Base-by-base conservation (phyloP, 2,113 vertebrate genomes). In the Echinops telfairi region DNA sequence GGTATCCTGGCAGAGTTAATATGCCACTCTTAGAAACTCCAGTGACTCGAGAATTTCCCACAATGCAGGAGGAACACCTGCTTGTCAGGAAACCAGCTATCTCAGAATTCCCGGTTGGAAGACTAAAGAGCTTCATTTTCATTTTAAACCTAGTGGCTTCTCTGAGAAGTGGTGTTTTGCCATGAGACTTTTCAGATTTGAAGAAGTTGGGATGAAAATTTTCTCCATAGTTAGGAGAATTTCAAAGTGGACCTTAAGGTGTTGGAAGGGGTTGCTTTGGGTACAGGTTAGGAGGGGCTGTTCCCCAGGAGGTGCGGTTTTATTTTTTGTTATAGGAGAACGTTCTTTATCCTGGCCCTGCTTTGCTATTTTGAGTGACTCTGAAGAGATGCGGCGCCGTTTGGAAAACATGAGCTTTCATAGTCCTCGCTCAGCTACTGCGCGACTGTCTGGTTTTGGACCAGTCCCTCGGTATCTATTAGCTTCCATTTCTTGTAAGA, bases 91-190 rank as follows among this genome's bases (percentile, higher is more conserved):
- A 94, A 94, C 86, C 66, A 38, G 43, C 95, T 92, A 58, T 92
- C 88, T 94, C 85, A 93, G 88, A 94, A 97, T 97, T 97, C 97
- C 94, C 95, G 60, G 33, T 96, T 94, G 89, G 94, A 96, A 40
- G 66, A 43, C 95, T 91, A 66, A 92, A 84, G 90, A 97, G 88
- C 81, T 93, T 95, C 96, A 76, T 97, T 97, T 97, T 94, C 66
- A 68, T 93, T 95, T 97, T 96, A 92, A 93, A 64, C 83, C 47
- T 92, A 89, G 80, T 11, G 1, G 85, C 93, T 60, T 78, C 90
- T 92, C 77, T 95, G 64, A 95, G 95, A 96, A 97, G 68, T 1
- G 10, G n/a, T 96, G 93, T 80, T 40, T 53, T 89, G 95, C 88
- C 88, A 83, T 95, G 94, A 96, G 68, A 68, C 86, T 93, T 96